Evolutionary conservation across 2,888 invertebrate species (phyloP), one percentile per base, ranked within the genome.

Genomic region (Athetis lepigone): DNA sequence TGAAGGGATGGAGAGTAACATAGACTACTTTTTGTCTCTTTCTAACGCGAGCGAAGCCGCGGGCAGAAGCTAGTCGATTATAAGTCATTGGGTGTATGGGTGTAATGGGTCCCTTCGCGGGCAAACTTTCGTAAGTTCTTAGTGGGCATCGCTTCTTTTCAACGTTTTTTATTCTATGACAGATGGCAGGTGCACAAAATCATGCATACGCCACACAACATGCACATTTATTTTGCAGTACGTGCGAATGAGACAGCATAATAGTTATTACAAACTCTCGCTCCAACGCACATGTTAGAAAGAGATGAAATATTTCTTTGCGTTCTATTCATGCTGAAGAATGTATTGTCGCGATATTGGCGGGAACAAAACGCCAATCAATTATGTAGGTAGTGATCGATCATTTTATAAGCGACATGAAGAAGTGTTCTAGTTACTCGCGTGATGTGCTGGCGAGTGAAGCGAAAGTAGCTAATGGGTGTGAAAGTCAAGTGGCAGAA

Each of bases 361-460:
- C 54, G 54, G 25, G 76, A 79, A 81, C 77, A 83, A 79, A 82
- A 74, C 69, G 66, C 69, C 77, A 81, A 82, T 84, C 82, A 82
- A 82, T 84, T 83, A 73, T 67, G 75, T 70, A 80, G 66, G 70
- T 43, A 33, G 77, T 78, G 80, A 83, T 84, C 84, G 82, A 84
- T 84, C 84, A 84, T 81, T 72, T 62, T 70, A 68, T 57, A 54
- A 64, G 59, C 73, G 78, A 79, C 75, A 67, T 37, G 65, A 39
- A 39, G 70, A 59, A 47, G 25, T 36, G 33, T 77, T 19, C 27
- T 11, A 52, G 51, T 55, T 13, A 43, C 36, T 65, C 13, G 57
- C n/a, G 23, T 23, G 0, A 70, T 52, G 52, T 46, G 4, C 13
- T 51, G 25, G 33, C 13, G n/a, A n/a, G 29, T 13, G 1, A 36